phyloP scores from a whole-genome alignment of 1,140 invertebrate genomes.

The Euura saliciscinereae region DNA sequence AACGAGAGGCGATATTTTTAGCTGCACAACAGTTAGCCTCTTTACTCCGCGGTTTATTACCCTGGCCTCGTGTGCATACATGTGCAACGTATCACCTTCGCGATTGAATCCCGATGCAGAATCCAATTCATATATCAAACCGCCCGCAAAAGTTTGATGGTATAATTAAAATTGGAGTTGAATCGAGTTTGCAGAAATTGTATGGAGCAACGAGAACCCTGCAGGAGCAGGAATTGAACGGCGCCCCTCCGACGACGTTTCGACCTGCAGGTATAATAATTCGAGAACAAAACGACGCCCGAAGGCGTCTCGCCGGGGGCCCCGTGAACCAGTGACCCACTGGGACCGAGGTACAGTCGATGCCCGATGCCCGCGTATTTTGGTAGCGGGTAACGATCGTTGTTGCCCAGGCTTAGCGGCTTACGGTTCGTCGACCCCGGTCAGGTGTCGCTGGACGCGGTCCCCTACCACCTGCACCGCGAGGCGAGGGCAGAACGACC shows the following conservation, averaged over 20 bases:
- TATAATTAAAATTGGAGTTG: neutral
- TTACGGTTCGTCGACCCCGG: neutral
- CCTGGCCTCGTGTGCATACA: neutral
- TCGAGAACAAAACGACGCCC: neutral
- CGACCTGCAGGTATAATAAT: no score
- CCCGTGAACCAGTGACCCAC: constrained; percentile 55
- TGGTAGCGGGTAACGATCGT: constrained; percentile 34
- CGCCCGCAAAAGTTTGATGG: neutral
- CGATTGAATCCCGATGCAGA: neutral
- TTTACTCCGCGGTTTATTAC: constrained; percentile 8
- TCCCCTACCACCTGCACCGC: neutral
- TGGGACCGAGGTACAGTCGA: constrained; percentile 39
- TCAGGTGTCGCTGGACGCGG: neutral
- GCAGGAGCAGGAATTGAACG: neutral
- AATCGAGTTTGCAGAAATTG: no score
- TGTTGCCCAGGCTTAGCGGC: no score
- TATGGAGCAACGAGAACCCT: no score
- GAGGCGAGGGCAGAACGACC: no score
- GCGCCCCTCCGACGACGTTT: neutral
- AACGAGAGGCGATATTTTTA: constrained; percentile 14
- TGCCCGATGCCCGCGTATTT: constrained; percentile 42
- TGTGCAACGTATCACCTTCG: neutral
- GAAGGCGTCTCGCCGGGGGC: neutral
- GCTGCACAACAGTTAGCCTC: constrained; percentile 18
- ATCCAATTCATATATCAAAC: neutral